Evolutionary conservation across 2,797 vertebrate species (phyloP), one percentile per base, ranked within the genome.

Genomic region (Loriculus beryllinus): DNA sequence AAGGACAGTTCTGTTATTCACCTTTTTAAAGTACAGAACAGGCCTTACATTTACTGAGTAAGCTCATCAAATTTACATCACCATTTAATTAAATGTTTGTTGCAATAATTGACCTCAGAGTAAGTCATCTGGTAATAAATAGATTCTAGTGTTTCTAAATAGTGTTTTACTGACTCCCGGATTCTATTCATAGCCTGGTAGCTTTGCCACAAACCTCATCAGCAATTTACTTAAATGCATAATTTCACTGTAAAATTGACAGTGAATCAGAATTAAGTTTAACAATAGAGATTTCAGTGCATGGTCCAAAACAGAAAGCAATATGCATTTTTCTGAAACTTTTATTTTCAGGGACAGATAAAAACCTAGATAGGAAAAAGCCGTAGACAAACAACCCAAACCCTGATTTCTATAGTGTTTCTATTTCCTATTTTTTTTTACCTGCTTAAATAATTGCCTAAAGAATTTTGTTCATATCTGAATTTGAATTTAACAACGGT

Each of bases 51-150:
- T 90, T 70, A 96, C 67, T 47, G 40, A 91, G 49, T 56, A 82
- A 67, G 31, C 78, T 97, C 63, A 94, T 96, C 94, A 96, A 92
- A 96, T 93, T 88, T 90, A 76, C 79, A 96, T 93, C 86, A 31
- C 14, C 67, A 69, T 90, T 96, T 95, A 93, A 89, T 72, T 94
- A 96, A 90, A 94, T 78, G 72, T 65, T 87, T 87, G 82, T 81
- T 94, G 82, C 72, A 95, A 84, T 94, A 90, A 82, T 82, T 97
- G 95, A 96, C 93, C 79, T 95, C 75, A 96, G 59, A 94, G 59
- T 89, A 95, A 75, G 70, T 92, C 67, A 95, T 92, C 86, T 91
- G 43, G 65, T 88, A 96, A 92, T 95, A 96, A 97, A 95, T 88
- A 93, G 48, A 85, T 86, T 93, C 83, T 20, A 64, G 70, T 81